Evolutionary conservation across 2,113 vertebrate genomes (phyloP), one percentile per base, ranked within the genome.

Genomic region (Pluvialis apricaria): DNA sequence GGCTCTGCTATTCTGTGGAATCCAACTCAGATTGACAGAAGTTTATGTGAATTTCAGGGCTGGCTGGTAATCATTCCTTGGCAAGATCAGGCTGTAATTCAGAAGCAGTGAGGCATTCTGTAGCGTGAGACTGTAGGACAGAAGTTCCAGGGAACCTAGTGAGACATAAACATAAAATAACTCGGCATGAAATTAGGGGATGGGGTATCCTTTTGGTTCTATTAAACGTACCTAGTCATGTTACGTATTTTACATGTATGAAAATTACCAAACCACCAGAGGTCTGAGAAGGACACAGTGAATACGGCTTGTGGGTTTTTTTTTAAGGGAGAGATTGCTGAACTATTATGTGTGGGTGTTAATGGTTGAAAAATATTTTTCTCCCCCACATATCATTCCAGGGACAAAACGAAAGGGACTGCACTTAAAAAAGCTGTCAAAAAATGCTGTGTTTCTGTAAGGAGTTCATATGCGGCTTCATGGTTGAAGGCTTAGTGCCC

Each of bases 301-400:
- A 69, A 60, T 52, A 60, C 25, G 42, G 22, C 15, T 91, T 9
- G 8, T 76, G 34, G 44, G 62, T 44, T 64, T 92, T 94, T 95
- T 91, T 36, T 73, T 19, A 96, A 95, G 73, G 92, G 66, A 69
- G 91, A 58, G 70, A 62, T 79, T 85, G 73, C 61, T 85, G 57
- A 72, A 92, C 45, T 9, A 3, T 52, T 73, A 20, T 58, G 36
- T 58, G 71, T 94, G 61, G 83, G 86, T 91, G 88, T 95, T 95
- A 92, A 91, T 91, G 55, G 73, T 69, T 82, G 76, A 92, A 94
- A 94, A 90, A 57, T 71, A 82, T 51, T 89, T 86, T 85, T 92
- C 34, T 85, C 58, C 81, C 8, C 8, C 54, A 62, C 32, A 2
- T 65, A 19, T n/a, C 9, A 57, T 58, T 92, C 89, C 80, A 91